These are phyloP conservation scores for Pseudomyrmex concolor DNA, from an alignment of 1,140 invertebrate species.

Conservation along the genomic window DNA sequence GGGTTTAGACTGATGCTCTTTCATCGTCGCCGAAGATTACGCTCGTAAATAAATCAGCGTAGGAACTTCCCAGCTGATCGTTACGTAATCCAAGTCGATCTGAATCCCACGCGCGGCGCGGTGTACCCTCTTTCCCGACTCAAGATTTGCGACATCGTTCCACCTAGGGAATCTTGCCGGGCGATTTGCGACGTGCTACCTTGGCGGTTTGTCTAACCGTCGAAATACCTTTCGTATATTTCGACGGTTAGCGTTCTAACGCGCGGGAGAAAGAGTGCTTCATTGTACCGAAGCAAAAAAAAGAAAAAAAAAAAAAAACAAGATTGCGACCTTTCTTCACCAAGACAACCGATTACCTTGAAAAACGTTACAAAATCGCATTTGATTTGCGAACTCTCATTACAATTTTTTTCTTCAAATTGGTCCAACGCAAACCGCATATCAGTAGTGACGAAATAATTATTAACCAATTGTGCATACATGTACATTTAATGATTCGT, in stretches of 20 bases:
- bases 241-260: conserved; percentile 1
- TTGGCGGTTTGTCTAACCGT: conserved; percentile 57
- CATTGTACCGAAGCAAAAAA: conserved; percentile 13
- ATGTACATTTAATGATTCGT: conserved; percentile 15
- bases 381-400: background rate
- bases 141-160: conserved; percentile 60
- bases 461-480: conserved; percentile 2
- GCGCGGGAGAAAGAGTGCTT: conserved; percentile 17
- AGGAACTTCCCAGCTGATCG: conserved; percentile 57
- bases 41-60: conserved; percentile 58
- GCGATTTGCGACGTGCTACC: conserved; percentile 57
- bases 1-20: conserved; percentile 44
- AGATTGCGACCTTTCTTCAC: background rate
- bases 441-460: conserved; percentile 7
- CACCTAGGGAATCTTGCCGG: conserved; percentile 57
- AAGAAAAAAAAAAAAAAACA: conserved; percentile 31
- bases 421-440: background rate
- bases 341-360: conserved; percentile 24
- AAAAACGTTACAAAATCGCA: conserved; percentile 11
- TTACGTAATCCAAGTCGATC: conserved; percentile 61
- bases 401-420: background rate
- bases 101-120: conserved; percentile 32
- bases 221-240: conserved; percentile 49
- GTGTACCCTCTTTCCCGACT: conserved; percentile 25
- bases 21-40: conserved; percentile 59